These are phyloP conservation scores for Anguilla japonica DNA, from an alignment of 2,113 vertebrate species.

Conservation along the genomic window DNA sequence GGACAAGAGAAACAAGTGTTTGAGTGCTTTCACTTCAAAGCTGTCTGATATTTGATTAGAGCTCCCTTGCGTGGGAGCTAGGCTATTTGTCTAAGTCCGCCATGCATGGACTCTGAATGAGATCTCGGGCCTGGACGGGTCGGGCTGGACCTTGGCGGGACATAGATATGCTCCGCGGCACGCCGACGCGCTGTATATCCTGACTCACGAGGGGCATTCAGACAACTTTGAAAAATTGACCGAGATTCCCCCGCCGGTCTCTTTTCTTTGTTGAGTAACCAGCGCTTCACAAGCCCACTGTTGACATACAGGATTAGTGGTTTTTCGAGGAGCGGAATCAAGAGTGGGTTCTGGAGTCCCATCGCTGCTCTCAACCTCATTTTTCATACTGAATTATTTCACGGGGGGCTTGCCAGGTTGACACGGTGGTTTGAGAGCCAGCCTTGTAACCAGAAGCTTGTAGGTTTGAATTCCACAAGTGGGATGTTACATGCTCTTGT, in stretches of 20 bases:
- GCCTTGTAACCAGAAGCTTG: not conserved
- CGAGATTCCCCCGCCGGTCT: not conserved
- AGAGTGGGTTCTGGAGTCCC: not conserved
- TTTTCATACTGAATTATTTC: not conserved
- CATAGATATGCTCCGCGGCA: too few species aligned
- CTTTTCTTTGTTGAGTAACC: not conserved
- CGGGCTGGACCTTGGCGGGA: too few species aligned
- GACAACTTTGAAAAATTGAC: not conserved
- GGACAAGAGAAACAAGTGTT: not conserved
- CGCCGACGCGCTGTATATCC: not conserved
- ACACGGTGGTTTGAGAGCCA: not conserved
- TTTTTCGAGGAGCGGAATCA: not conserved
- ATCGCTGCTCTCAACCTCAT: not conserved
- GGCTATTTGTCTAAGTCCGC: not conserved
- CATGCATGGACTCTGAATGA: not conserved
- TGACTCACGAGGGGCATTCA: not conserved
- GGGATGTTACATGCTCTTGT: not conserved
- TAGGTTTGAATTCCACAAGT: not conserved
- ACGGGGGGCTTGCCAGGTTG: not conserved
- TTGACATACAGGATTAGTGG: not conserved
- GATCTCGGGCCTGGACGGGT: not conserved
- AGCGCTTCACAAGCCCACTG: not conserved
- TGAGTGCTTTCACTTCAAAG: not conserved
- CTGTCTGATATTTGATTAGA: not conserved
- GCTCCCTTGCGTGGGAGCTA: not conserved